phyloP scores from a whole-genome alignment of 2,888 invertebrate genomes.

The Deroplatys truncata region DNA sequence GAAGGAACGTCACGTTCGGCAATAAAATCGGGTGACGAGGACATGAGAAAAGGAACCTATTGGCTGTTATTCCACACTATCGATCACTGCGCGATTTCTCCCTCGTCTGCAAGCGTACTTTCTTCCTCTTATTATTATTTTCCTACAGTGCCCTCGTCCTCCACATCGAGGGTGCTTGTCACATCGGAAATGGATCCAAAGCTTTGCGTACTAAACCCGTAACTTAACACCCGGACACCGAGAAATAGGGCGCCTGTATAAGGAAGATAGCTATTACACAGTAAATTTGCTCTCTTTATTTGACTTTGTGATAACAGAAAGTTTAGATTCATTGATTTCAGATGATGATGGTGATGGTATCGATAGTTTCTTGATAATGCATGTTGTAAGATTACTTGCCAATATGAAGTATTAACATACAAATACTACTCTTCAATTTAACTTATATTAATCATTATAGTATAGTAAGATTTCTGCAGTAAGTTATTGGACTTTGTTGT shows the following conservation, averaged over 20 bases:
- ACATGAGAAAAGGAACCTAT: conserved; percentile 4
- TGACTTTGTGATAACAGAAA: background rate
- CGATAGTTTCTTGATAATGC: too few species aligned
- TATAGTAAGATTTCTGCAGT: too few species aligned
- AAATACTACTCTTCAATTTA: too few species aligned
- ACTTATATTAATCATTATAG: too few species aligned
- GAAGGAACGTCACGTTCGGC: conserved; percentile 13
- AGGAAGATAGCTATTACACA: background rate
- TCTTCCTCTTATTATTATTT: background rate
- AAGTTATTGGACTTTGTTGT: too few species aligned
- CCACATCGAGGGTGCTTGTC: background rate
- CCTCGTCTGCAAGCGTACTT: background rate
- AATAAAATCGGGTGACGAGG: conserved; percentile 19
- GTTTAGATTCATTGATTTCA: too few species aligned
- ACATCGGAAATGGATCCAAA: background rate
- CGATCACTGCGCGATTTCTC: conserved; percentile 7
- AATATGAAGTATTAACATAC: too few species aligned
- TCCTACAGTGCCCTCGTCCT: background rate
- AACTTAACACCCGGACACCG: background rate
- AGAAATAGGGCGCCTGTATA: background rate
- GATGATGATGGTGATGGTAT: too few species aligned
- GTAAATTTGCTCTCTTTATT: background rate
- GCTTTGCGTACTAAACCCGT: background rate
- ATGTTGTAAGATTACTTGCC: too few species aligned
- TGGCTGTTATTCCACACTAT: conserved; percentile 17